Conservation (phyloP, 2,113 vertebrate species). For the Antigone vipio region DNA sequence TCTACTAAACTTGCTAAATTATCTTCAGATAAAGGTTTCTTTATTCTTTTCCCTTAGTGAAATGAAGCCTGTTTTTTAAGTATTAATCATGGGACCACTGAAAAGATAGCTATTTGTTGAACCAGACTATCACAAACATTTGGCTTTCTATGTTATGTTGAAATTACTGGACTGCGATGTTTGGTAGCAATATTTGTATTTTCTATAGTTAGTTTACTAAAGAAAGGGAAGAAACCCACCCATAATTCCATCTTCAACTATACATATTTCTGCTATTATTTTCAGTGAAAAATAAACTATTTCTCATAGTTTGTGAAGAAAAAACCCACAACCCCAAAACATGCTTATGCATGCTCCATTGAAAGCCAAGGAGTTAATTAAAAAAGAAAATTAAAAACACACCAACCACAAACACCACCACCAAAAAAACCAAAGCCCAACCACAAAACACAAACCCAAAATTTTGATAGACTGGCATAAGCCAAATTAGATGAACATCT, state of each 20-base stretch:
- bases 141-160: neutral
- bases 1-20: neutral
- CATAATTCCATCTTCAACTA: neutral
- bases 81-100: neutral
- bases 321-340: accelerated
- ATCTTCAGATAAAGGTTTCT: neutral
- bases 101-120: neutral
- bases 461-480: neutral
- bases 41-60: neutral
- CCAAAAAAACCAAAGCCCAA: neutral
- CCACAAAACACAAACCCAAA: neutral
- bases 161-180: neutral
- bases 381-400: neutral
- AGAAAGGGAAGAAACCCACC: neutral
- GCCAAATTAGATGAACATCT: neutral
- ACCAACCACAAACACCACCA: neutral
- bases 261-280: neutral
- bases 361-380: neutral
- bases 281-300: neutral
- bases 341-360: neutral
- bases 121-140: neutral
- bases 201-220: neutral
- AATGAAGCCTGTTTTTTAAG: neutral
- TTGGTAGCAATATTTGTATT: neutral
- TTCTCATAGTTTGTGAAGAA: neutral